Conservation (phyloP, 2,888 invertebrate genomes). For the Drosophila sordidula region DNA sequence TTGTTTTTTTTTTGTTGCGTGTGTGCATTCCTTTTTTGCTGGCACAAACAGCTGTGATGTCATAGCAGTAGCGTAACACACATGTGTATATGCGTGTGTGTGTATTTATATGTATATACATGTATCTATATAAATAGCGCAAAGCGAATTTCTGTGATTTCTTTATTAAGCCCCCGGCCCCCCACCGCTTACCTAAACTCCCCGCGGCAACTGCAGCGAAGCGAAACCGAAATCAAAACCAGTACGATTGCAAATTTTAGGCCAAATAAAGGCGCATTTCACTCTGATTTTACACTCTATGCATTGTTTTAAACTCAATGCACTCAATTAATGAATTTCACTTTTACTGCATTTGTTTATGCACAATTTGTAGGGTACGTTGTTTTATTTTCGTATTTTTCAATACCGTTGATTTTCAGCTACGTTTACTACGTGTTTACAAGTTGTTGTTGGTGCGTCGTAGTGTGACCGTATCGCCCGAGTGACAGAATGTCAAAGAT, state of each 20-base stretch:
- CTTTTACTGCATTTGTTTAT: constrained; percentile 19
- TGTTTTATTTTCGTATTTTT: constrained; percentile 10
- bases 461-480: constrained; percentile 40
- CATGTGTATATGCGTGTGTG: not conserved
- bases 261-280: constrained; percentile 22
- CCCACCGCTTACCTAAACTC: constrained; percentile 49
- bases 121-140: constrained; percentile 34
- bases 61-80: constrained; percentile 39
- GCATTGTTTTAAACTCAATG: constrained; percentile 2
- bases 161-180: constrained; percentile 30
- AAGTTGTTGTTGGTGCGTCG: constrained; percentile 41
- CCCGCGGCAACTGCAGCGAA: constrained; percentile 40
- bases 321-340: constrained; percentile 12
- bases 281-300: not conserved
- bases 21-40: not conserved
- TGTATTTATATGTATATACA: not conserved
- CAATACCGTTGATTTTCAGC: constrained; percentile 21
- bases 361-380: not conserved
- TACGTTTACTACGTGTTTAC: constrained; percentile 58
- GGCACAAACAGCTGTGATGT: constrained; percentile 49
- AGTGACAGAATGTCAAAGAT: constrained; percentile 17
- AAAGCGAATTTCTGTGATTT: constrained; percentile 24
- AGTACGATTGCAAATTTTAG: constrained; percentile 25
- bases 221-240: constrained; percentile 33
- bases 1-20: not conserved